Percentiles rank a stretch among this genome's conserved stretches.
Evolutionary conservation across 2,113 vertebrate genomes (phyloP).

Genomic region (Arizona elegans): DNA sequence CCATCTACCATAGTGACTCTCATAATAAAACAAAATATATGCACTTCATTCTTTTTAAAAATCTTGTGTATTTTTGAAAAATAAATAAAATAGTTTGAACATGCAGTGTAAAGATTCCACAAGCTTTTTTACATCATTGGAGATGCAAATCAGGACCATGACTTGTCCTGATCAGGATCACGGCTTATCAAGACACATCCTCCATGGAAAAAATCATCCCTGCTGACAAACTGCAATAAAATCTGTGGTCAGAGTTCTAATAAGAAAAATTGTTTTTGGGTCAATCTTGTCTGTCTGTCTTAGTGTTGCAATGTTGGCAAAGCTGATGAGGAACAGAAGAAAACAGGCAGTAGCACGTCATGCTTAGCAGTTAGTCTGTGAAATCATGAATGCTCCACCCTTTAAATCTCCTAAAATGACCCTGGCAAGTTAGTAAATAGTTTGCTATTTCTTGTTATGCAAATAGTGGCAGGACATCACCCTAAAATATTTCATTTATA

Average conservation of each 20-base stretch:
- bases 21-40: neutral
- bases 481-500: neutral
- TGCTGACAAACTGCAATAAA: neutral
- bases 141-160: neutral
- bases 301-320: neutral
- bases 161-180: neutral
- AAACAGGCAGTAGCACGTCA: neutral
- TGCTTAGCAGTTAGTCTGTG: neutral
- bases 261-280: neutral
- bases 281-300: neutral
- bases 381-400: neutral
- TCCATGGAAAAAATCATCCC: neutral
- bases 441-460: neutral
- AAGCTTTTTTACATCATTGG: neutral
- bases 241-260: neutral
- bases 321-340: neutral
- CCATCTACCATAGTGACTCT: neutral
- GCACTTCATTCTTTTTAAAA: neutral
- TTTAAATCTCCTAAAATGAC: neutral
- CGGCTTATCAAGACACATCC: neutral
- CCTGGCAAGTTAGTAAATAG: neutral
- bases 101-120: neutral
- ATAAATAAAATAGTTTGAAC: neutral
- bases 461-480: neutral
- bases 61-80: neutral